phyloP scores from a whole-genome alignment of 2,888 invertebrate species.

The Drosophila cognata region DNA sequence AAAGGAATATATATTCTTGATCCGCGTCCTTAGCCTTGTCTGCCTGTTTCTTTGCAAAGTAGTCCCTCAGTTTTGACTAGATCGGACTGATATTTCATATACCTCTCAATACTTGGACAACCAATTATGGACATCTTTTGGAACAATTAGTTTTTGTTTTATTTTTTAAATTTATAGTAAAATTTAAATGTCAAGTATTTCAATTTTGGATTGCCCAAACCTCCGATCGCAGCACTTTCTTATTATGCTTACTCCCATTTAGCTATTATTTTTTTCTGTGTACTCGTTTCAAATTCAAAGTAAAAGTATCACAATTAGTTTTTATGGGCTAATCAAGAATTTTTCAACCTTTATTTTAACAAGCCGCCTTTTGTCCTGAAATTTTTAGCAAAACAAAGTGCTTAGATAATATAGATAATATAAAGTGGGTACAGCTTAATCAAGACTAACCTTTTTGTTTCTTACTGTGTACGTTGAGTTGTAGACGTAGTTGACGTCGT shows the following conservation, averaged over 20 bases:
- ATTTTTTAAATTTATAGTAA: neutral
- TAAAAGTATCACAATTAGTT: constrained; percentile 10
- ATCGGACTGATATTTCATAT: neutral
- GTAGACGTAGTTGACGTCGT: constrained; percentile 1
- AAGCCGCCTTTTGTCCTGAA: neutral
- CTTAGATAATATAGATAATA: neutral
- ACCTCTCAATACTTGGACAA: too few species aligned
- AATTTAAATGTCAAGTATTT: neutral
- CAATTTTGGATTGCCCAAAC: neutral
- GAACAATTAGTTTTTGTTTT: neutral
- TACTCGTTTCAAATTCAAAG: neutral
- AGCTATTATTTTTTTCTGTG: neutral
- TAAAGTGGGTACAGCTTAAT: constrained; percentile 1
- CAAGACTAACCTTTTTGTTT: constrained; percentile 2
- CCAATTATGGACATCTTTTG: too few species aligned
- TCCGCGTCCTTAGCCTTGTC: neutral
- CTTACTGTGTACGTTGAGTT: constrained; percentile 4
- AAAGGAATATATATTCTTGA: neutral
- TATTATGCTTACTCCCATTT: neutral
- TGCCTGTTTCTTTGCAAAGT: neutral
- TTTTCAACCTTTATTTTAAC: neutral
- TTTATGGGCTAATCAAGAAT: neutral
- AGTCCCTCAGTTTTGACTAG: neutral
- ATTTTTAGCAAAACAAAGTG: neutral
- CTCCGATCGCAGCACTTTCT: neutral